Evolutionary conservation across 2,888 invertebrate species (phyloP), one percentile per base, ranked within the genome.

Genomic region (Epistrophella euchroma): DNA sequence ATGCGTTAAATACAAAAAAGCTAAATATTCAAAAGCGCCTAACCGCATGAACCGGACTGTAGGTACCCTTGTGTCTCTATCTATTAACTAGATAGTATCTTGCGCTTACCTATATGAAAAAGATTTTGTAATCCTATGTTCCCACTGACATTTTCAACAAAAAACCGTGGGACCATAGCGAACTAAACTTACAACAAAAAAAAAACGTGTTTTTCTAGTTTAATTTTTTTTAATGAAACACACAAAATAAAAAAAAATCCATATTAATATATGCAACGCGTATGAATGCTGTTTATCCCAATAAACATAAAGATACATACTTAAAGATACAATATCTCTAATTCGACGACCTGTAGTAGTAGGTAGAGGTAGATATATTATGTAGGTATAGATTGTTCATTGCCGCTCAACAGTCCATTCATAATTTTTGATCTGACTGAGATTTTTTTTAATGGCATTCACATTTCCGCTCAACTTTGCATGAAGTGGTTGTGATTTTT

Each of bases 191-290:
- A 60, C 60, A 37, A 56, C 32, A 32, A 56, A 47, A 66, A 45
- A 32, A n/a, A 74, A 83, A 82, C 83, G 68, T 83, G 83, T 83
- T 78, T 78, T 83, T 78, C 83, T 78, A 78, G 83, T 83, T 83
- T 78, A 56, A 9, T 70, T 37, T 19, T 66, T 15, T 22, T 22
- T 45, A 43, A 37, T 47, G 52, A 72, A 77, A 72, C 25, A 52
- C 25, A 45, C 58, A 76, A 55, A 47, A 47, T 47, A 60, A 22
- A 60, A 37, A 64, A 43, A 25, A 55, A 35, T 13, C 37, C 19
- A 15, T 37, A 66, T 66, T 83, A 80, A 80, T 75, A 68, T 82
- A 76, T 82, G 71, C 77, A 77, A 76, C 58, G 75, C 70, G 56
- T 72, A 72, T 60, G 60, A 80, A 56, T 74, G 58, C 43, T 52